Evolutionary conservation across 2,888 invertebrate genomes (phyloP).

Genomic region (Dynastes tityus): DNA sequence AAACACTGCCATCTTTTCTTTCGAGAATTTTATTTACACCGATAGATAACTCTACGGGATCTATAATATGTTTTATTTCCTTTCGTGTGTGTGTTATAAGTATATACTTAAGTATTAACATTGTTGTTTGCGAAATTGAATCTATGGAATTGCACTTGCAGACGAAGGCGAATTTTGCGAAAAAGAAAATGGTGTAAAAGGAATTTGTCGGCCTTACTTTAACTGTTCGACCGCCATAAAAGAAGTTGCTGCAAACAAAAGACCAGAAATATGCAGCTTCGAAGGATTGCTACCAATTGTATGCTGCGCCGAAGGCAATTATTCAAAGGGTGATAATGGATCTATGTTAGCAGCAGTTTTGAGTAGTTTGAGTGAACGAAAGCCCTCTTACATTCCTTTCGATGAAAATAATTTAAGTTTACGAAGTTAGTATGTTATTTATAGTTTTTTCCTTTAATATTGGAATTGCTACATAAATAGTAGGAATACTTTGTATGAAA

Average conservation of each 20-base stretch:
- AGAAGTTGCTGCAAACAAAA: slow-evolving; percentile 24
- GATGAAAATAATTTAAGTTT: slow-evolving; percentile 17
- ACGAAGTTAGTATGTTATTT: background rate
- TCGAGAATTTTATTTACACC: too few relatives aligned
- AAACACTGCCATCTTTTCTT: too few relatives aligned
- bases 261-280: slow-evolving; percentile 48
- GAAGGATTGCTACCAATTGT: slow-evolving; percentile 45
- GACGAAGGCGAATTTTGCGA: background rate
- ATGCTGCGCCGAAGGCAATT: slow-evolving; percentile 48
- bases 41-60: too few relatives aligned
- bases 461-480: background rate
- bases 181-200: background rate
- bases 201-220: slow-evolving; percentile 39
- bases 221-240: slow-evolving; percentile 44
- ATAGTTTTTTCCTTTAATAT: background rate
- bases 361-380: too few relatives aligned
- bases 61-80: too few relatives aligned
- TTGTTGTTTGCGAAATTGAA: too few relatives aligned
- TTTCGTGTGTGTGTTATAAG: too few relatives aligned
- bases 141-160: background rate
- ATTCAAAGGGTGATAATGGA: too few relatives aligned
- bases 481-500: too few relatives aligned
- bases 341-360: too few relatives aligned
- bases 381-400: background rate
- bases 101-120: too few relatives aligned